Base-by-base conservation (phyloP, 2,888 invertebrate genomes). In the Yponomeuta plumbellus region DNA sequence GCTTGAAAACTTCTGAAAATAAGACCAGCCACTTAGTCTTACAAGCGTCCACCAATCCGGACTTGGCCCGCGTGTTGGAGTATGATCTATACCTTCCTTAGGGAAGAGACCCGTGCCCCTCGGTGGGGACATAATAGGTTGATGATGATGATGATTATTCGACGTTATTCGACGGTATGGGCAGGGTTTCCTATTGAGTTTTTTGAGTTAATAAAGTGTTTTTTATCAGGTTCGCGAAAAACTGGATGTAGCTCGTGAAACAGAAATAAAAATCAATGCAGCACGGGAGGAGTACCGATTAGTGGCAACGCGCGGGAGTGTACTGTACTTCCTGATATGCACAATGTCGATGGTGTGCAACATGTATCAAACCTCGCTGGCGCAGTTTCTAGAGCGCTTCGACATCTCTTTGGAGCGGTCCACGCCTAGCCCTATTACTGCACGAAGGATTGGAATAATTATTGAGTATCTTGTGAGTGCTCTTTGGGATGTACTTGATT, bases 361-460 rank as follows among this genome's bases (percentile, higher is more conserved):
- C 74, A 97, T 97, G 97, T 97, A 97, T 76, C 97, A 97, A 85
- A 97, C 97, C 0, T 96, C 97, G 0, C 84, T 97, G 67, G 94
- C 94, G 10, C 97, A 97, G 83, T 97, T 97, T 80, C 84, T 97
- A 63, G 96, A 96, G 76, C 89, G 97, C 40, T 97, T 97, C 77
- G 97, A 97, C 77, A 89, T 95, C 64, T 97, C 97, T 0, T 94
- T 97, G 94, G 91, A 91, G 39, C 91, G 93, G 80, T 96, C 94
- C 0, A 92, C 93, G 11, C 94, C 92, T 69, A 94, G 93, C 66
- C 93, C 93, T 2, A 92, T 94, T 11, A 93, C 94, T 0, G 77
- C 86, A 4, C 92, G 92, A 74, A 92, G 97, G 69, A 95, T 97
- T 59, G 83, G 79, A 8, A 93, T 92, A 70, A 97, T 97, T 69